Evolutionary conservation across 92 coral and sea anemone species (phyloP).

Genomic region (Anthopleura xanthogrammica): DNA sequence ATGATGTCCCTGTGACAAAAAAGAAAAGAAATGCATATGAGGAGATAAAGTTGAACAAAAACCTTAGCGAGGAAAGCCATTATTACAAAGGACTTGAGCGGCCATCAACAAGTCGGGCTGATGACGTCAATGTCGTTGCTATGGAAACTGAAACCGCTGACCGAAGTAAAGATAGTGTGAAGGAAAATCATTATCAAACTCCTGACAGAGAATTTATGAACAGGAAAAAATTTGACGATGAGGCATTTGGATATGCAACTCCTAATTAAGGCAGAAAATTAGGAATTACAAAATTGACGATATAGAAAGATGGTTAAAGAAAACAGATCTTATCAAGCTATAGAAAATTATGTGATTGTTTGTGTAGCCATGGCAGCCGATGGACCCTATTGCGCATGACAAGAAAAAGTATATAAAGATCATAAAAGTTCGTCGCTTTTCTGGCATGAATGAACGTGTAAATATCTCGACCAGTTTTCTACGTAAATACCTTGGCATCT

Average conservation of each 20-base stretch:
- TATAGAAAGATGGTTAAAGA: no score
- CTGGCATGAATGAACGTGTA: no score
- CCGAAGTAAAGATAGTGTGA: not conserved
- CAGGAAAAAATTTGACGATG: not conserved
- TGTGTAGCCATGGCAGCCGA: no score
- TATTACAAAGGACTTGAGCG: constrained; percentile 1
- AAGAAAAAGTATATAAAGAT: no score
- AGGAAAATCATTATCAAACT: not conserved
- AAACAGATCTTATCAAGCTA: no score
- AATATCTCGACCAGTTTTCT: no score
- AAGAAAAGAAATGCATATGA: not conserved
- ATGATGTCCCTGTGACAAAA: not conserved
- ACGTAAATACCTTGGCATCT: no score
- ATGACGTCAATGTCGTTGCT: not conserved
- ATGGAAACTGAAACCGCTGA: not conserved
- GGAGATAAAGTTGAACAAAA: not conserved
- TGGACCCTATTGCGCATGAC: no score
- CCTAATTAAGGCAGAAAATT: not conserved
- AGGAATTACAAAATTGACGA: no score
- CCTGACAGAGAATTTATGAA: not conserved
- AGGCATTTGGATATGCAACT: not conserved
- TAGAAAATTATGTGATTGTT: no score
- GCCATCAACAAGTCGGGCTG: not conserved
- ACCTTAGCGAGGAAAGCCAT: not conserved
- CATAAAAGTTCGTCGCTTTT: no score